These are phyloP conservation scores for Lucinisca nassula DNA, from an alignment of 2,888 invertebrate species.

Conservation along the genomic window DNA sequence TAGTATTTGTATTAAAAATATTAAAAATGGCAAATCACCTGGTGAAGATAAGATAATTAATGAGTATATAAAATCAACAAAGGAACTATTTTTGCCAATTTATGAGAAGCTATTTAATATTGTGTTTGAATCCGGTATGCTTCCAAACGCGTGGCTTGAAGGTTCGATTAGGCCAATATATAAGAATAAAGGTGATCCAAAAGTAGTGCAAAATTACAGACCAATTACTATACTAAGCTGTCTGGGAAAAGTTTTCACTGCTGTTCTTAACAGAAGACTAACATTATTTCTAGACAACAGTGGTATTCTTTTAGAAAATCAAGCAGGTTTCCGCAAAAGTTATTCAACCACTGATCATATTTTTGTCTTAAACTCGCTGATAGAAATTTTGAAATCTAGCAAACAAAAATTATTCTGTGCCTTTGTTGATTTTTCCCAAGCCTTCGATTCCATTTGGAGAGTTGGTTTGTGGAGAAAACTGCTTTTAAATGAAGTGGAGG, in stretches of 20 bases:
- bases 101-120: constrained; percentile 5
- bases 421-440: constrained; percentile 15
- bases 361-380: background rate
- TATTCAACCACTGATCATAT: constrained; percentile 21
- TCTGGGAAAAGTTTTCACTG: constrained; percentile 15
- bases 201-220: background rate
- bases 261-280: constrained; percentile 3
- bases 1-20: background rate
- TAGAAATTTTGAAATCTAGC: constrained; percentile 9
- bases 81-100: background rate
- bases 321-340: constrained; percentile 8
- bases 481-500: background rate
- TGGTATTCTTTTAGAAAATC: background rate
- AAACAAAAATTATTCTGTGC: constrained; percentile 30
- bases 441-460: constrained; percentile 11
- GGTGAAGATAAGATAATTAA: constrained; percentile 8
- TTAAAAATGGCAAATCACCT: constrained; percentile 16
- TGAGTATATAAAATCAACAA: constrained; percentile 23
- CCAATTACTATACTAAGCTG: constrained; percentile 26
- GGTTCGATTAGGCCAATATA: constrained; percentile 22
- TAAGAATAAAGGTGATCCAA: constrained; percentile 14
- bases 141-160: constrained; percentile 5
- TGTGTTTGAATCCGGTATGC: background rate
- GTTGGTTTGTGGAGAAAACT: constrained; percentile 5
- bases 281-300: background rate